Conservation (phyloP, 2,888 invertebrate species). For the Carterocephalus palaemon region DNA sequence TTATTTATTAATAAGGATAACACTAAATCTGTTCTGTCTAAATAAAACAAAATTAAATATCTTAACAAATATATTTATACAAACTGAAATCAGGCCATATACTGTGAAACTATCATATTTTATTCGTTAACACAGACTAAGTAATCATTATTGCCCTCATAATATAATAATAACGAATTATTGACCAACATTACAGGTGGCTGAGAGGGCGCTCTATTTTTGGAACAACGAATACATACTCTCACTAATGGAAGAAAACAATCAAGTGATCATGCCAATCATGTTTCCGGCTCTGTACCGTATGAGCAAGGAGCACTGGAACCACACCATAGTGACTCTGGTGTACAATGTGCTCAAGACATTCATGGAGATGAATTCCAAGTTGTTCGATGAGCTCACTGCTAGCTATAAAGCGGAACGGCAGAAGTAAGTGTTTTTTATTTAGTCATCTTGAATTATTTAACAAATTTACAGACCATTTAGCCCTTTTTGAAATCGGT, state of each 20-base stretch:
- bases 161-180: too few relatives aligned
- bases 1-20: too few relatives aligned
- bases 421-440: constrained; percentile 91
- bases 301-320: constrained; percentile 99
- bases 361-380: constrained; percentile 99
- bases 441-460: too few relatives aligned
- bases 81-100: too few relatives aligned
- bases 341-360: constrained; percentile 99
- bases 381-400: constrained; percentile 99
- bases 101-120: too few relatives aligned
- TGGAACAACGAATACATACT: constrained; percentile 99
- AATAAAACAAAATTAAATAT: too few relatives aligned
- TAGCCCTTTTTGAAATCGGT: too few relatives aligned
- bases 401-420: constrained; percentile 99
- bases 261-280: constrained; percentile 98
- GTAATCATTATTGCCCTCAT: not conserved
- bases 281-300: constrained; percentile 99
- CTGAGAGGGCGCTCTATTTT: constrained; percentile 98
- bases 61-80: too few relatives aligned
- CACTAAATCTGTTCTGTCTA: too few relatives aligned
- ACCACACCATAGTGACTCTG: constrained; percentile 99
- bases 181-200: constrained; percentile 95
- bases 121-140: constrained; percentile 2
- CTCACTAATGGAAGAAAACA: constrained; percentile 99
- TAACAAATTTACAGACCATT: too few relatives aligned